Evolutionary conservation across 53 echinoderm and acorn worm genomes (phyloP).

Genomic region (Pentamera pediparva): DNA sequence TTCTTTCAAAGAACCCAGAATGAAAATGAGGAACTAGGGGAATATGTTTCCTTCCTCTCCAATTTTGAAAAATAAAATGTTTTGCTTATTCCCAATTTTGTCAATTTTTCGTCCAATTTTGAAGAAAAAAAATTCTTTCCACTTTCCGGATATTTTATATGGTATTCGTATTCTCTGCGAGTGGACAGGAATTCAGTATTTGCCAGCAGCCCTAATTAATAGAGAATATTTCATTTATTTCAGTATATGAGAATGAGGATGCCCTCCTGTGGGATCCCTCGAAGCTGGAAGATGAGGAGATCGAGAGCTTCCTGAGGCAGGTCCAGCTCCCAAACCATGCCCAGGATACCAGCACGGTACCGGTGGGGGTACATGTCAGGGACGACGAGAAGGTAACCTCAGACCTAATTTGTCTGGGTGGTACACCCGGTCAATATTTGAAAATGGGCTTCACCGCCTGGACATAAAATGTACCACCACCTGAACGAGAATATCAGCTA

Average conservation of each 20-base stretch:
- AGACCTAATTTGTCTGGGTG: not conserved
- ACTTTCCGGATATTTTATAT: no score
- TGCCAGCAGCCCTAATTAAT: no score
- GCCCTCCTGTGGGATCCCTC: conserved; percentile 86
- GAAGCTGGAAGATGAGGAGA: conserved; percentile 50
- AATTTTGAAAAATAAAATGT: not conserved
- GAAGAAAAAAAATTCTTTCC: no score
- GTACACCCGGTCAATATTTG: not conserved
- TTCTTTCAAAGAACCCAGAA: no score
- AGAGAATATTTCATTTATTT: not conserved
- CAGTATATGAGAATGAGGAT: conserved; percentile 93
- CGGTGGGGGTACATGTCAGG: conserved; percentile 62
- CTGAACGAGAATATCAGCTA: no score
- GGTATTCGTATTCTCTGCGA: no score
- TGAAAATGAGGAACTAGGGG: no score
- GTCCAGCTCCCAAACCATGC: conserved; percentile 58
- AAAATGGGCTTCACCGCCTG: no score
- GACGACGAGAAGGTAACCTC: conserved; percentile 83
- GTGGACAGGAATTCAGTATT: no score
- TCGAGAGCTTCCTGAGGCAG: conserved; percentile 63
- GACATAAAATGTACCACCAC: no score
- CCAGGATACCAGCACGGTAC: conserved; percentile 59
- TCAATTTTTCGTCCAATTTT: no score
- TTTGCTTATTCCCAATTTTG: not conserved
- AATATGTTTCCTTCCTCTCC: no score